Evolutionary conservation across 2,113 vertebrate species (phyloP).

Genomic region (Miniopterus natalensis): DNA sequence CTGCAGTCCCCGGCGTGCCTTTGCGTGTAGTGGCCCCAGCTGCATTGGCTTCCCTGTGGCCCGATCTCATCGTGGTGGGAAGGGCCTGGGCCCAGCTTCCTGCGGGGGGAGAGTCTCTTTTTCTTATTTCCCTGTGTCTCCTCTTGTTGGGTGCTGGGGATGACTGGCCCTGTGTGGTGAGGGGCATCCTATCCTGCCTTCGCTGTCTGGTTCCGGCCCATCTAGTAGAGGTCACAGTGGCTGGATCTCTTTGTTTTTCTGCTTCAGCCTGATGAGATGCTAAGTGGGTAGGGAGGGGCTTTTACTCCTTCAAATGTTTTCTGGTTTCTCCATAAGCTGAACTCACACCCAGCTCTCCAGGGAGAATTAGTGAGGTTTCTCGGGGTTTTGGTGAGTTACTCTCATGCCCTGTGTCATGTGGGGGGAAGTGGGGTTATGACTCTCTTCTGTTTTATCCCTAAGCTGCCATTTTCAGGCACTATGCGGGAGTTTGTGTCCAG

Average conservation of each 20-base stretch:
- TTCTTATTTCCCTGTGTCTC: background rate
- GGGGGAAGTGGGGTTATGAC: background rate
- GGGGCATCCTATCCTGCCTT: background rate
- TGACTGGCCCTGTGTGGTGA: background rate
- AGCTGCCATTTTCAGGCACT: background rate
- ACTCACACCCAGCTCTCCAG: background rate
- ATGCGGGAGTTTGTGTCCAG: background rate
- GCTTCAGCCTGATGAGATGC: background rate
- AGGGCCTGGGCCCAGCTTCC: background rate
- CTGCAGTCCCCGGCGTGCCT: background rate
- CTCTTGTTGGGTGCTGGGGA: background rate
- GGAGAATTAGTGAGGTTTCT: background rate
- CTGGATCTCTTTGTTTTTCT: background rate
- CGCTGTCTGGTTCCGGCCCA: background rate
- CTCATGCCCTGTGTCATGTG: background rate
- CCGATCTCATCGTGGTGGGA: background rate
- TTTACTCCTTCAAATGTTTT: background rate
- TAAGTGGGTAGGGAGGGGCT: background rate
- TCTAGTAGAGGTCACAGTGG: background rate
- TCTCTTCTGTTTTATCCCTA: background rate
- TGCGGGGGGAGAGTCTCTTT: background rate
- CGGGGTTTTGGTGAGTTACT: background rate
- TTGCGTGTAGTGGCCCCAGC: background rate
- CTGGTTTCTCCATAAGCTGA: slow-evolving; percentile 13
- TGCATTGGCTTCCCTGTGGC: background rate